Base-by-base conservation (phyloP, 2,797 vertebrate species). In the Anableps anableps region DNA sequence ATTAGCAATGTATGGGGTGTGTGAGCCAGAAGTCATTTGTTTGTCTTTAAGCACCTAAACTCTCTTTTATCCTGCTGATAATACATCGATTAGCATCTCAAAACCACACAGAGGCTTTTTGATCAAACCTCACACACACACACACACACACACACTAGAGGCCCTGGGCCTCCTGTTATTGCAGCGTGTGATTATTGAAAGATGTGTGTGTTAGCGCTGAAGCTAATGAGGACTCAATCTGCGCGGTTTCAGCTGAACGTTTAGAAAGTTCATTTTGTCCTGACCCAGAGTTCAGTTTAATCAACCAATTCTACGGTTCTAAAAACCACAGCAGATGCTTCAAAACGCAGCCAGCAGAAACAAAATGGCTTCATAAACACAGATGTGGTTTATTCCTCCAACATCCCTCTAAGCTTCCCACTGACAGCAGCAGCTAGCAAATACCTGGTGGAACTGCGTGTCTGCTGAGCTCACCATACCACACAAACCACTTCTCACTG, bases 11-110 rank as follows among this genome's bases (percentile, higher is more conserved):
- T 90, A 85, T 83, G 70, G 86, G 80, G 78, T 79, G 84, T 90
- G 83, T 85, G 85, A 85, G 91, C 87, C 89, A 91, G 88, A 92
- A 91, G 92, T 91, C 88, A 91, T 91, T 91, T 92, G 88, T 92
- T 93, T 93, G 88, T 91, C 88, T 94, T 89, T 91, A 92, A 91
- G 90, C 87, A 91, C 92, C 92, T 93, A 93, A 94, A 93, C 88
- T 93, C 85, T 19, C 86, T 81, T 93, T 93, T 92, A 88, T 92
- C 80, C 90, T 76, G 80, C 86, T 93, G 92, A 92, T 92, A 93
- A 93, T 90, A 75, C 87, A 93, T 86, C 73, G 84, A 94, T 94
- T 94, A 93, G 88, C 92, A 93, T 93, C 88, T 92, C 29, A 93
- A 93, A 93, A 90, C 82, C 93, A 88, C 87, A 89, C 88, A 92